Base-by-base conservation (phyloP, 1,140 invertebrate genomes). In the Listronotus bonariensis region DNA sequence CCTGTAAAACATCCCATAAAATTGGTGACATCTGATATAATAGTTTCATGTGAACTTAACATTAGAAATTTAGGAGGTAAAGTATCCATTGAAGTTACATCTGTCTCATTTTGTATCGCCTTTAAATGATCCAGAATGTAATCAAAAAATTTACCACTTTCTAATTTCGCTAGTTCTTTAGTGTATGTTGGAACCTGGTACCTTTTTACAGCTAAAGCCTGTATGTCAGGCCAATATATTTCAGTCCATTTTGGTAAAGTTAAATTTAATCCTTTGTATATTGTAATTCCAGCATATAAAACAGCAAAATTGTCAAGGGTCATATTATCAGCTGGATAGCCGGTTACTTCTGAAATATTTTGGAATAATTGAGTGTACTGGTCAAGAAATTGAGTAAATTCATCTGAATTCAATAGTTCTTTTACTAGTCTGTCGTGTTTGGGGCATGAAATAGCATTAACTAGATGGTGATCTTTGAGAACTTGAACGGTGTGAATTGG, bases 401-500 rank as follows among this genome's bases (percentile, higher is more conserved):
- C 80, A 12, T 78, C 76, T 4, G 87, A 86, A 1, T 82, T 76
- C 14, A 81, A 69, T 14, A 88, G 70, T 57, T 81, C 81, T 9
- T 82, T 68, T 6, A 82, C 55, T 65, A 88, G 84, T 54, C 81
- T 78, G 1, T 84, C 76, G 70, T 88, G 92, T 46, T 80, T 81
- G 0, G 84, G 80, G 75, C 91, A 93, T 14, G 81, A 78, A 59
- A 84, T 85, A 72, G 88, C 85, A 72, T 72, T 73, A 5, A 65
- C 68, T 17, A 75, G 15, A 14, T 93, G 76, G 64, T 85, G 71
- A 81, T 95, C 92, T 14, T 83, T 8, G 11, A 6, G n/a, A 18
- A 87, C 81, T 0, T 90, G 87, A 20, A 82, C 69, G 0, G 93
- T 93, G 69, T 95, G 92, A 12, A 97, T 83, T 1, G 94, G 92